Evolutionary conservation across 1,140 invertebrate genomes (phyloP).

Genomic region (Panulirus ornatus): DNA sequence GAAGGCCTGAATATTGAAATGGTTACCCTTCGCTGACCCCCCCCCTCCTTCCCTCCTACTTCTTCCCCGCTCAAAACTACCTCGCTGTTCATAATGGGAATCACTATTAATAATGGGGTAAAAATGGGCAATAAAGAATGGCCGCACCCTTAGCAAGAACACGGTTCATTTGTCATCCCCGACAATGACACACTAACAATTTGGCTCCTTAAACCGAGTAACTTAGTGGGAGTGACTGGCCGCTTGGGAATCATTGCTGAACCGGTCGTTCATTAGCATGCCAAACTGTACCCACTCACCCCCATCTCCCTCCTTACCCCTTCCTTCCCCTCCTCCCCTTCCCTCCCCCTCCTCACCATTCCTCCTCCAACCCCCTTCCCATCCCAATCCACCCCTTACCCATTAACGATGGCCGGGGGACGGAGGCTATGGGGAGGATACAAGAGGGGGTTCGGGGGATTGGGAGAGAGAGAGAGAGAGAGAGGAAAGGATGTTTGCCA

Average conservation of each 20-base stretch:
- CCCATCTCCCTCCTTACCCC: neutral
- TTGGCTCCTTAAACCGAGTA: neutral
- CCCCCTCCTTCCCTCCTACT: no score
- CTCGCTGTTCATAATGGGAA: neutral
- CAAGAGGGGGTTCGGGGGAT: constrained; percentile 24
- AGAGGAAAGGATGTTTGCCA: no score
- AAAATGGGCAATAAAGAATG: neutral
- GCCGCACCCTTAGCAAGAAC: neutral
- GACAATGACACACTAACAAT: constrained; percentile 11
- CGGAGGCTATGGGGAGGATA: no score
- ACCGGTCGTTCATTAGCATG: neutral
- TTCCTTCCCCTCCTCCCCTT: neutral
- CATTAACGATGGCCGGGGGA: no score
- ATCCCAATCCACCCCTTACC: neutral
- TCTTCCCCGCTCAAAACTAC: no score
- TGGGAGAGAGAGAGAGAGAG: constrained; percentile 28
- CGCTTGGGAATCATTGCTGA: no score
- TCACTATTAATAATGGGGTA: constrained; percentile 1
- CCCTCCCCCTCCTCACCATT: neutral
- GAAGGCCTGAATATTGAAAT: no score
- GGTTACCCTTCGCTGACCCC: no score
- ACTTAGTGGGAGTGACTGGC: no score
- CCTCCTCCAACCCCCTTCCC: neutral
- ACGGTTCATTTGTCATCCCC: neutral
- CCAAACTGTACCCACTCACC: neutral